Conservation (phyloP, 2,888 invertebrate genomes). For the Andrena dorsata region DNA sequence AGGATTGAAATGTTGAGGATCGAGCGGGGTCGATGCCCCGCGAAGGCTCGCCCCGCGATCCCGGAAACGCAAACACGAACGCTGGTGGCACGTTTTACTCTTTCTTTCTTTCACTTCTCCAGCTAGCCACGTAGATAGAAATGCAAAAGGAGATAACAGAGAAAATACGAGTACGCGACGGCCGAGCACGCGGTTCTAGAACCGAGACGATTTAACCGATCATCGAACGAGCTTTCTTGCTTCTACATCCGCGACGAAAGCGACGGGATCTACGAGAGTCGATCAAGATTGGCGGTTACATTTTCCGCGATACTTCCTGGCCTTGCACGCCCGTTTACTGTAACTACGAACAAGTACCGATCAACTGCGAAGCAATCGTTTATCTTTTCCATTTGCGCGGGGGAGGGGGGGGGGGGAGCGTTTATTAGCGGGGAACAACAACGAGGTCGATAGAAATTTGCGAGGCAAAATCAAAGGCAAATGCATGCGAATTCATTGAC, state of each 20-base stretch:
- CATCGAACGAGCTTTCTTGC: slow-evolving; percentile 37
- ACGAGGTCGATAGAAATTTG: slow-evolving; percentile 2
- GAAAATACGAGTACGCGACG: slow-evolving; percentile 40
- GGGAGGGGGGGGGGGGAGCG: no score
- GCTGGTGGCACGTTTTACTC: slow-evolving; percentile 14
- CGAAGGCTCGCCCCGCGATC: not conserved
- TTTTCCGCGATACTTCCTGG: not conserved
- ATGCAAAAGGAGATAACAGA: slow-evolving; percentile 3
- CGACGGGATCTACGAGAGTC: slow-evolving; percentile 25
- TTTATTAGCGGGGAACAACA: not conserved
- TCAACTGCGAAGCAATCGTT: not conserved
- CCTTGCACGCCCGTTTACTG: slow-evolving; percentile 1
- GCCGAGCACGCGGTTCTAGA: slow-evolving; percentile 50
- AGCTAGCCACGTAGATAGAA: slow-evolving; percentile 56
- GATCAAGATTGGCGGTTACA: slow-evolving; percentile 33
- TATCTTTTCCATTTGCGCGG: not conserved
- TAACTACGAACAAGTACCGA: not conserved
- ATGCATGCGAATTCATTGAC: slow-evolving; percentile 29
- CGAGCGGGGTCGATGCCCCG: not conserved
- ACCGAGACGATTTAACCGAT: slow-evolving; percentile 18
- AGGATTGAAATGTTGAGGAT: slow-evolving; percentile 11
- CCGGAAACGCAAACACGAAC: not conserved
- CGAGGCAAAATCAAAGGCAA: slow-evolving; percentile 57
- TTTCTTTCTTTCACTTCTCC: slow-evolving; percentile 23
- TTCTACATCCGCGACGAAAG: slow-evolving; percentile 9